phyloP scores from a whole-genome alignment of 2,113 vertebrate species.

The Tichodroma muraria region DNA sequence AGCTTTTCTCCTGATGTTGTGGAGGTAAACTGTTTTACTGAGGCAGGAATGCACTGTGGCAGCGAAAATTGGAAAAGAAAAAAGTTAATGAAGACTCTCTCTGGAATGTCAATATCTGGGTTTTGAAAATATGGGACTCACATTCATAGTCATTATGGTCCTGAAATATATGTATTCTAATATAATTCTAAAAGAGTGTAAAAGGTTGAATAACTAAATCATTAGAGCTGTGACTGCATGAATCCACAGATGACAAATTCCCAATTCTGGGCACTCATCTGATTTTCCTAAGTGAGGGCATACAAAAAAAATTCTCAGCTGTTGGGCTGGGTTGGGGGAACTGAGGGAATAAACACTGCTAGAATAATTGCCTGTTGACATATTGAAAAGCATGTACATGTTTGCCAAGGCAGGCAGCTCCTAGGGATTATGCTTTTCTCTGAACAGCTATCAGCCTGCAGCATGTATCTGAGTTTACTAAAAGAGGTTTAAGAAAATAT shows the following conservation, averaged over 20 bases:
- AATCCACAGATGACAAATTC: background rate
- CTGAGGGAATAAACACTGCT: background rate
- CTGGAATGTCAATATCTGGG: fast-evolving
- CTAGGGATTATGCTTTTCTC: background rate
- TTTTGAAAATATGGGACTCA: background rate
- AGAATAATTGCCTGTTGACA: conserved; percentile 17
- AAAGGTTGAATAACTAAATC: background rate
- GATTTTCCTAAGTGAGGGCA: background rate
- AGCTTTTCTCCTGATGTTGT: background rate
- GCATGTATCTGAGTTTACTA: background rate
- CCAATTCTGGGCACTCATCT: background rate
- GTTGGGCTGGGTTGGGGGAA: background rate
- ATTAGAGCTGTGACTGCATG: background rate
- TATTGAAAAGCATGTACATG: background rate
- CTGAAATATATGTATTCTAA: background rate
- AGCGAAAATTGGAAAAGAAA: background rate
- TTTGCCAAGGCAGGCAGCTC: conserved; percentile 9
- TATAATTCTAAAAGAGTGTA: background rate
- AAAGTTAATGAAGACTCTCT: background rate
- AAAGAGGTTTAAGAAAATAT: conserved; percentile 32
- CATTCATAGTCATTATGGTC: background rate
- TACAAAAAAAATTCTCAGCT: background rate
- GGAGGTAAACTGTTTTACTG: background rate
- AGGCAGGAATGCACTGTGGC: background rate
- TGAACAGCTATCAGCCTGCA: conserved; percentile 26